These are phyloP conservation scores for Cantharis rufa DNA, from an alignment of 2,888 invertebrate genomes.

Conservation along the genomic window DNA sequence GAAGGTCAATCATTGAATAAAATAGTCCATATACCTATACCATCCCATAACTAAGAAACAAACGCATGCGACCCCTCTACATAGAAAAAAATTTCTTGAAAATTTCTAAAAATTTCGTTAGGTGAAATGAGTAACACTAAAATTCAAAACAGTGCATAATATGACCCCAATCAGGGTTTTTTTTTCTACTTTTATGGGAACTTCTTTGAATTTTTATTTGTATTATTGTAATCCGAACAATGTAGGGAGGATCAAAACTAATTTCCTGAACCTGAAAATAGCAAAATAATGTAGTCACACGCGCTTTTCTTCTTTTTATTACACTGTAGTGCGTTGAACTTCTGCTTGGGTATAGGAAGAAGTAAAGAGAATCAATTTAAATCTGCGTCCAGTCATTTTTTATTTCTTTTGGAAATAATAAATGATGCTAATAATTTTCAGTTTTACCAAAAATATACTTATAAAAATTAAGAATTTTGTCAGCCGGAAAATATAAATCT, in stretches of 20 bases:
- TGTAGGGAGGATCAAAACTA: neutral
- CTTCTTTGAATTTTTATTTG: no score
- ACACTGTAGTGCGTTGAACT: neutral
- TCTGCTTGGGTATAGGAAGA: neutral
- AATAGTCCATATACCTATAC: slow-evolving; percentile 1
- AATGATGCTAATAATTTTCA: no score
- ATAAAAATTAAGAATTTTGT: no score
- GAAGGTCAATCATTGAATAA: slow-evolving; percentile 1
- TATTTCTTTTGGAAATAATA: neutral
- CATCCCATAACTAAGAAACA: neutral
- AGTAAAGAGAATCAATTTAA: neutral
- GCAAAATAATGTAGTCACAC: neutral
- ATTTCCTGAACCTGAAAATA: neutral
- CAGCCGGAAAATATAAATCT: no score
- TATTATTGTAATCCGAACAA: no score
- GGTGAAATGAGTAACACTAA: no score
- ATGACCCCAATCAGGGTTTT: no score
- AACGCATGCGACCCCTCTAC: neutral
- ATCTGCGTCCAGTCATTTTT: neutral
- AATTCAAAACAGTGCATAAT: no score
- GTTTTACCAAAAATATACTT: no score
- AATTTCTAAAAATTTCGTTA: no score
- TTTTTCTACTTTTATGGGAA: no score
- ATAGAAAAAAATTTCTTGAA: no score
- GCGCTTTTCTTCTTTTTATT: neutral